phyloP scores from a whole-genome alignment of 2,888 invertebrate species.

The Pterostichus madidus region DNA sequence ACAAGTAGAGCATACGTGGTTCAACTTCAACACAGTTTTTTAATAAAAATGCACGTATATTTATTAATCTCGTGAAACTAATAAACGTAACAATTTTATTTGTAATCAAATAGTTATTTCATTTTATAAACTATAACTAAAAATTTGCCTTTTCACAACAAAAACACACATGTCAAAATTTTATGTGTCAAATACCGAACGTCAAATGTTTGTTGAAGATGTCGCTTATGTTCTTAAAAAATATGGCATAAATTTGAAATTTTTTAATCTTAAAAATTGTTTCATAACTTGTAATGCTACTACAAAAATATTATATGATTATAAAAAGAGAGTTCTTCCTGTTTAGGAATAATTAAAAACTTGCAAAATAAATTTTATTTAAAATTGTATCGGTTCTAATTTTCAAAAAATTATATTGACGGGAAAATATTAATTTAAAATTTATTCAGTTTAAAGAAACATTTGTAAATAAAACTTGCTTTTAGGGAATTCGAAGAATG shows the following conservation, averaged over 20 bases:
- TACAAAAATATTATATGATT: not conserved
- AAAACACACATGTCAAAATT: slow-evolving; percentile 3
- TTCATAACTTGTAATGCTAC: not conserved
- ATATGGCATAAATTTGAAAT: not conserved
- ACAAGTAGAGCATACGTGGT: slow-evolving; percentile 5
- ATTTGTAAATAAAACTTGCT: too few species aligned
- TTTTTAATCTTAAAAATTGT: not conserved
- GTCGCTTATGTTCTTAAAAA: not conserved
- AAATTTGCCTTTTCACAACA: not conserved
- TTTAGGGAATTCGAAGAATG: not conserved
- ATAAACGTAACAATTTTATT: not conserved
- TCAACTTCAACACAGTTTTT: not conserved
- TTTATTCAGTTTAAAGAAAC: too few species aligned
- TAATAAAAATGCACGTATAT: too few species aligned
- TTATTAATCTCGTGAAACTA: not conserved
- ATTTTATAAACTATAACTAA: not conserved
- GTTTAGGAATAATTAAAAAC: too few species aligned
- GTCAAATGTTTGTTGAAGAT: not conserved
- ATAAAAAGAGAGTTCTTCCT: too few species aligned
- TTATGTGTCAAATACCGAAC: not conserved
- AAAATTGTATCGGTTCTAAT: too few species aligned
- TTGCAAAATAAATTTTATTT: too few species aligned
- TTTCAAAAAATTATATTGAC: too few species aligned
- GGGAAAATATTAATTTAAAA: too few species aligned
- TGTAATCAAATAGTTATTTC: not conserved